Conservation (phyloP, 1,140 invertebrate genomes). For the Hestina assimilis region DNA sequence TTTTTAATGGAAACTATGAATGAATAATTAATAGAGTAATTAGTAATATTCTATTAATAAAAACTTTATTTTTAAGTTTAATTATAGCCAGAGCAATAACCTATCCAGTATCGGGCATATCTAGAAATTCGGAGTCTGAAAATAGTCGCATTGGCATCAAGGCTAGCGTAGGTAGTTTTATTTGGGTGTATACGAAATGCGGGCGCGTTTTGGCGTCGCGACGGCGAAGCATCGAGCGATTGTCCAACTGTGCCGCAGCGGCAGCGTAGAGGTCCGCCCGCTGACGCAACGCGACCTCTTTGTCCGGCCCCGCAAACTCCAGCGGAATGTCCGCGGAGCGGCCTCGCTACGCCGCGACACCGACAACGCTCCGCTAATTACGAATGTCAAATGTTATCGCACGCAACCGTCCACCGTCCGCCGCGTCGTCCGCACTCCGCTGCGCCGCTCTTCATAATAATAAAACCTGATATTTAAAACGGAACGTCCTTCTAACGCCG, state of each 20-base stretch:
- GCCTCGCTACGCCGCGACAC: slow-evolving; percentile 48
- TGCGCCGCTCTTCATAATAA: slow-evolving; percentile 77
- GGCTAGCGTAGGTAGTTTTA: slow-evolving; percentile 45
- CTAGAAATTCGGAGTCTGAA: slow-evolving; percentile 34
- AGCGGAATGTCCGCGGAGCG: slow-evolving; percentile 62
- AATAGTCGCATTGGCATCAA: slow-evolving; percentile 52
- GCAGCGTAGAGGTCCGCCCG: slow-evolving; percentile 34
- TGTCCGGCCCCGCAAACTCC: slow-evolving; percentile 55
- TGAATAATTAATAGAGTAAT: too few species aligned
- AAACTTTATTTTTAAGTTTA: too few species aligned
- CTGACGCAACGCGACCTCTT: slow-evolving; percentile 76
- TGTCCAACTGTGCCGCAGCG: slow-evolving; percentile 6
- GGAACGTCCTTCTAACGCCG: slow-evolving; percentile 79
- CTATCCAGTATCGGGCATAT: too few species aligned
- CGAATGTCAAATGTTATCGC: slow-evolving; percentile 77
- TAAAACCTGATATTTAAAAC: slow-evolving; percentile 79
- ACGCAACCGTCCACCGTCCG: slow-evolving; percentile 69
- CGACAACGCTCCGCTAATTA: slow-evolving; percentile 68
- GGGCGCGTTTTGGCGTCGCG: slow-evolving; percentile 32
- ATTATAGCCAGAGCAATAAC: too few species aligned
- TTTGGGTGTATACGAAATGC: slow-evolving; percentile 54
- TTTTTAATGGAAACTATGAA: too few species aligned
- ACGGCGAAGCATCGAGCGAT: slow-evolving; percentile 18
- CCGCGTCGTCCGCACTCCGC: slow-evolving; percentile 67
- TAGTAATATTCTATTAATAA: too few species aligned